A percentile compares a stretch with the other conserved stretches of the same genome.
phyloP scores from a whole-genome alignment of 2,113 vertebrate species.

The Gymnorhina tibicen region DNA sequence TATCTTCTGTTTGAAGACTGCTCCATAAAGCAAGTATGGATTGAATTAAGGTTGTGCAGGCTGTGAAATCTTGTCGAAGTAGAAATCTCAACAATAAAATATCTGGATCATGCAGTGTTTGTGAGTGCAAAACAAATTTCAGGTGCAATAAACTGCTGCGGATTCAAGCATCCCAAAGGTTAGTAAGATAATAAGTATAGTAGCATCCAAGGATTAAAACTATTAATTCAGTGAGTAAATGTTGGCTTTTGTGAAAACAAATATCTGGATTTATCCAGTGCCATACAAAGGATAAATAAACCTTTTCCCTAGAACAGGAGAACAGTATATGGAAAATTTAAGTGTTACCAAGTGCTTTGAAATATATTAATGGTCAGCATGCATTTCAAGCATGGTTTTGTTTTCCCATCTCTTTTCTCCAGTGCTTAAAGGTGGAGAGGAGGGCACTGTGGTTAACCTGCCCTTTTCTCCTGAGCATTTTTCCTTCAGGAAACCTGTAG shows the following conservation, averaged over 20 bases:
- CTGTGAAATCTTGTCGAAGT: neutral
- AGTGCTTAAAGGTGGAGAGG: neutral
- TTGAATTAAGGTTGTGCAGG: neutral
- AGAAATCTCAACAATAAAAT: neutral
- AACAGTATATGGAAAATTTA: neutral
- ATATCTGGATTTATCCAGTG: neutral
- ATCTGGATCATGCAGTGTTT: neutral
- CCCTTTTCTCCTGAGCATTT: neutral
- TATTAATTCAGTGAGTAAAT: neutral
- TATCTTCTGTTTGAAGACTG: neutral
- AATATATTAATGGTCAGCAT: neutral
- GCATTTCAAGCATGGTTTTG: neutral
- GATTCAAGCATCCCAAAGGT: neutral
- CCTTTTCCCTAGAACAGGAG: neutral
- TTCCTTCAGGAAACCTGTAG: neutral
- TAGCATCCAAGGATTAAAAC: neutral
- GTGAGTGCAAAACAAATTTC: neutral
- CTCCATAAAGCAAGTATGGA: neutral
- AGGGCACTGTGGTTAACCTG: neutral
- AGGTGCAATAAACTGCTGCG: neutral
- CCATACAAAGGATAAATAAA: neutral
- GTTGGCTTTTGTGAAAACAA: neutral
- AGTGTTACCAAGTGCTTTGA: neutral
- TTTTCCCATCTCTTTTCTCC: neutral
- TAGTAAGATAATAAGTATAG: neutral